A percentile compares a stretch with the other conserved stretches of the same genome.
Conservation (phyloP, 2,888 invertebrate species). For the Dioctria linearis region DNA sequence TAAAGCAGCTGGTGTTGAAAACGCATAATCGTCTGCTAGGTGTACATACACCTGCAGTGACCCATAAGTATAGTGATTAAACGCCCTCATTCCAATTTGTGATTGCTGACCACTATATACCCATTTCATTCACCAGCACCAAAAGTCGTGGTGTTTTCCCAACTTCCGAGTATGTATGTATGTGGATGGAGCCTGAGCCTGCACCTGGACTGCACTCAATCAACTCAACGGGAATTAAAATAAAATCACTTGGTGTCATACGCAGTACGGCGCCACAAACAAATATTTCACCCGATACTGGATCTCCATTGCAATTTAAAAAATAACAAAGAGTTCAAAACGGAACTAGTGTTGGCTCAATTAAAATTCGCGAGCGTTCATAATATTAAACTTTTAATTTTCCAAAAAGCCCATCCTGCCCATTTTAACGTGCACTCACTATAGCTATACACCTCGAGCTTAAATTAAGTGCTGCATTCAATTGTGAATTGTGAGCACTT, state of each 20-base stretch:
- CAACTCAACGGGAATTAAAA: slow-evolving; percentile 12
- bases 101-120: slow-evolving; percentile 8
- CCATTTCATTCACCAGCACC: not conserved
- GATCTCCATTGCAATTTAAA: no score
- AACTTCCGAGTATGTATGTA: not conserved
- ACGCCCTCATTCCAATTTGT: not conserved
- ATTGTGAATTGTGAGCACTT: no score
- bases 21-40: slow-evolving; percentile 1
- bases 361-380: no score
- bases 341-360: no score
- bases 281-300: not conserved
- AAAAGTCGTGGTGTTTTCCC: not conserved
- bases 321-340: no score
- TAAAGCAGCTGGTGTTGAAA: not conserved
- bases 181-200: not conserved
- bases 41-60: not conserved
- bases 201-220: slow-evolving; percentile 9
- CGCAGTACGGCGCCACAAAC: no score
- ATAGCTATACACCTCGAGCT: no score
- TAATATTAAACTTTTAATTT: no score
- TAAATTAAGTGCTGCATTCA: no score
- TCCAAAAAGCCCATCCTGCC: no score
- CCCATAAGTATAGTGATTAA: not conserved
- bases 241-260: not conserved
- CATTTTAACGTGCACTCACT: no score